Base-by-base conservation (phyloP, 2,888 invertebrate genomes). In the Papilio protenor region DNA sequence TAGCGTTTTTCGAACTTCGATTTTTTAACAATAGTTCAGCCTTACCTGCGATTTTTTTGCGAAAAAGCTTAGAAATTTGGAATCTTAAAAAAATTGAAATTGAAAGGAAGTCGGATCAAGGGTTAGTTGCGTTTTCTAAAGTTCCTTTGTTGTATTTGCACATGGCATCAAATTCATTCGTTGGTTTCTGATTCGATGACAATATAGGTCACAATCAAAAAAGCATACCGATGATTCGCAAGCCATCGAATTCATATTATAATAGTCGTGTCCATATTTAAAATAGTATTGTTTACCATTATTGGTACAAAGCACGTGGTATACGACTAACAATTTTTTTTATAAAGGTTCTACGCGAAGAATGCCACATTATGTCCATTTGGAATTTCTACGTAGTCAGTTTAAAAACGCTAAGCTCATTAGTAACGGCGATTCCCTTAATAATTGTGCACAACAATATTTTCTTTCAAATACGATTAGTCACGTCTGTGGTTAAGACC, bases 41-140 rank as follows among this genome's bases (percentile, higher is more conserved):
- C 86, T 89, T 90, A 92, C 92, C 90, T 90, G 91, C 75, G 74
- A 77, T 84, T 89, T 91, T 66, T 91, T 92, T 90, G 87, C 84
- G 80, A 77, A 87, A 87, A 87, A 49, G 16, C 85, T 84, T 85
- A 88, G 90, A 92, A 90, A 90, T 86, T 64, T 86, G 85, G 84
- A 87, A 88, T 89, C 86, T 85, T 87, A 85, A 87, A 91, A 91
- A 91, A 40, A 18, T 88, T 85, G 87, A 89, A 88, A 87, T 90
- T 85, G 86, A 92, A 93, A 92, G 91, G 94, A 93, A 92, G 90
- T 91, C 87, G 84, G 88, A 84, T 85, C 89, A 93, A 93, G 93
- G 93, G 94, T 94, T 92, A 93, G 88, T 84, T 83, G 87, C 40
- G 88, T 88, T 89, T 78, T 89, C 84, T 88, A 86, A 88, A 84